Percentiles rank a stretch among this genome's conserved stretches.
Conservation (phyloP, 2,113 vertebrate genomes). For the Odontophorus gujanensis region DNA sequence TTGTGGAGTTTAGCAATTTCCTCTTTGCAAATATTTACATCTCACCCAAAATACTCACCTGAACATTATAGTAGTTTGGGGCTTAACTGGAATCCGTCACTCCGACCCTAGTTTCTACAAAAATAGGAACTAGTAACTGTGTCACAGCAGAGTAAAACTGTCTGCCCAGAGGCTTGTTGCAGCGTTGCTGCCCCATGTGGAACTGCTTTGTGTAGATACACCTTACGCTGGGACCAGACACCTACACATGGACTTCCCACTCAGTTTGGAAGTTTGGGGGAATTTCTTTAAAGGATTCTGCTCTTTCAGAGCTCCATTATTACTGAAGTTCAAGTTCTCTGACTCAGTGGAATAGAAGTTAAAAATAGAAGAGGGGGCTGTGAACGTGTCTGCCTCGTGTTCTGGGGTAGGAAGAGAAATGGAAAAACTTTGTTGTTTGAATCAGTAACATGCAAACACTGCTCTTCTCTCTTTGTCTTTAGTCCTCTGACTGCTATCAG, state of each 20-base stretch:
- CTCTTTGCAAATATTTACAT: background rate
- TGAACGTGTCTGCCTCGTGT: background rate
- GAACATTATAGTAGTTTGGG: background rate
- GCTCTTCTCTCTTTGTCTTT: background rate
- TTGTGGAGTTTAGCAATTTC: background rate
- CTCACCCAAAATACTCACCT: background rate
- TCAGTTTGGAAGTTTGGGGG: background rate
- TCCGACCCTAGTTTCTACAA: background rate
- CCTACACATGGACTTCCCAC: background rate
- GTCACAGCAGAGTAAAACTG: background rate
- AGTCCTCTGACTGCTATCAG: background rate
- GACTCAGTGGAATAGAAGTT: slow-evolving; percentile 9
- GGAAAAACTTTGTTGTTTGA: background rate
- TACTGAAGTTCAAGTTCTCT: background rate
- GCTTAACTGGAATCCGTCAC: background rate
- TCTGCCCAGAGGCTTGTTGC: background rate
- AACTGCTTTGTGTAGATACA: background rate
- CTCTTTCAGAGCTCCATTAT: background rate
- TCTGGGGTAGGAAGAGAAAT: background rate
- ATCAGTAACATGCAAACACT: background rate
- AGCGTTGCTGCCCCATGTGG: background rate
- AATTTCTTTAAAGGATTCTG: background rate
- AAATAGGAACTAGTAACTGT: background rate
- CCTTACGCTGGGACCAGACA: background rate
- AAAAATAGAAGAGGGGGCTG: background rate